Evolutionary conservation across 2,113 vertebrate species (phyloP), one percentile per base, ranked within the genome.

Genomic region (Halcyon malimbica): DNA sequence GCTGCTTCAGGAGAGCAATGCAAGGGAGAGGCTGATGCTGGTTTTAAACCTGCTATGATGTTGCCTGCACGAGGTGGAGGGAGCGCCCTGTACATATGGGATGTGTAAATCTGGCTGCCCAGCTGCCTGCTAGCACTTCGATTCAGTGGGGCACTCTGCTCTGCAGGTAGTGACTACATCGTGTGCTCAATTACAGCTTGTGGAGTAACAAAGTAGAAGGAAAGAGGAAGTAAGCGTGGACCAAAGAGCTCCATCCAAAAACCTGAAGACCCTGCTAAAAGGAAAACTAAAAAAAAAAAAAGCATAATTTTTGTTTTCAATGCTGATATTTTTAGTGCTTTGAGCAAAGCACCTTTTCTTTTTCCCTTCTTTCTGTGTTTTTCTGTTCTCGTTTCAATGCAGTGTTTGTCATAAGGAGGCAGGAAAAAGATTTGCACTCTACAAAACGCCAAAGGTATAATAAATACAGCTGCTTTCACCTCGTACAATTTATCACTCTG

Each of bases 61-160:
- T 69, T 68, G 84, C 57, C 59, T 60, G 60, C 42, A 42, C 1
- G 10, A 82, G 56, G 26, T 83, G 28, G n/a, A 67, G 62, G 78
- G 18, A 85, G 79, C 63, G 68, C 50, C 39, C 56, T 60, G 56
- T 56, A 50, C 35, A 33, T 65, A 78, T 93, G 90, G 77, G 89
- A 53, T 62, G 48, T 74, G 57, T 92, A 80, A 90, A 67, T 77
- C 91, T 70, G 86, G 54, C 84, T 91, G 92, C 28, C 88, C 73
- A 53, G 57, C 84, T 83, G 76, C 64, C 81, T 65, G n/a, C 76
- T 87, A 60, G 69, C 4, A 24, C 57, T 87, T 46, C 62, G 44
- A 19, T 50, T 48, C 62, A 73, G 44, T 15, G 33, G 11, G 28
- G 46, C 17, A 3, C 71, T 59, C 89, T 41, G 71, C 46, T 79